Evolutionary conservation across 1,140 invertebrate genomes (phyloP), one percentile per base, ranked within the genome.

Genomic region (Coelopa frigida): DNA sequence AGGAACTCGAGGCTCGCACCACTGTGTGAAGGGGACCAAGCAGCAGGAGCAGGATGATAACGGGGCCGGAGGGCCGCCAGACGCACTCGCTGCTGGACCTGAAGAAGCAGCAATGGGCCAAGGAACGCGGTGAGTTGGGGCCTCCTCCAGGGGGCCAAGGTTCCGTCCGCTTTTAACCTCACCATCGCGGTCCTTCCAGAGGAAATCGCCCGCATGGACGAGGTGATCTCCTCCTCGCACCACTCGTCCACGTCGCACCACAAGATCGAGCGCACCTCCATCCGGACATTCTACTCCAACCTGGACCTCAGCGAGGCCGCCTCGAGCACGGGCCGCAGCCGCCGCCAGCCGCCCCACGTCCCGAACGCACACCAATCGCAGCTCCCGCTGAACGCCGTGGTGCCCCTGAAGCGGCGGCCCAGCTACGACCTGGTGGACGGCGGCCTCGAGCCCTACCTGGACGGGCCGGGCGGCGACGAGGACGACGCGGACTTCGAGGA

Each of bases 51-150:
- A 46, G 43, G 42, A 66, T 66, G 62, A 66, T 66, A 53, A 66
- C 61, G 46, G 62, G 62, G 29, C 58, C 62, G 35, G 62, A 65
- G 50, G 58, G 58, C 17, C 54, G 60, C 37, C 62, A 63, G 51
- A 63, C 60, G 38, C 63, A 67, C 46, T 50, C 79, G 22, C 64
- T 83, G 48, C 57, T 83, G 50, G 81, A 84, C 62, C 73, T 80
- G 52, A 84, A 84, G 53, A 79, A 76, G 57, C 66, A 78, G 40
- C 82, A 84, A 71, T 84, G 82, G 82, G 80, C 80, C 40, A 77
- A 72, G 57, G 82, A 84, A 71, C 72, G 73, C 71, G 81, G 82
- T 83, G 68, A 49, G 56, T 44, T 18, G 7, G 23, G 17, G 12
- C 10, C 23, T 24, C 14, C 11, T 5, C 22, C 6, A 5, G 23